Conservation (phyloP, 53 echinoderm and acorn worm species). For the Holothuria scabra region DNA sequence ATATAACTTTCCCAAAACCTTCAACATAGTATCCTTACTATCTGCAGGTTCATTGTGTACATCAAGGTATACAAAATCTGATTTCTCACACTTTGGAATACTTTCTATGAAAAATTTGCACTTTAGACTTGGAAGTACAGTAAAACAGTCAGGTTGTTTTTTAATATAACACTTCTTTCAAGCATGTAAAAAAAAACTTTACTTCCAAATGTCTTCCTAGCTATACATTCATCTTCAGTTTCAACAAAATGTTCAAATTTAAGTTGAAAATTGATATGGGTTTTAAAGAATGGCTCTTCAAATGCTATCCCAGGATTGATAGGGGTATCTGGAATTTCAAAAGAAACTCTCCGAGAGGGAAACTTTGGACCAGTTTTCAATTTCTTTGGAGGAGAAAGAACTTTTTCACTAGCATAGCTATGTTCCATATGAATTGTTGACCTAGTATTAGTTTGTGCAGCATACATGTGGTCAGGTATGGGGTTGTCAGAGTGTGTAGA, state of each 20-base stretch:
- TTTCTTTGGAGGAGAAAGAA: no score
- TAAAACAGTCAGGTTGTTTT: background rate
- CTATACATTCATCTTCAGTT: background rate
- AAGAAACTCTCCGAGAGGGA: no score
- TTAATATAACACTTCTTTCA: background rate
- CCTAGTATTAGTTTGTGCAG: no score
- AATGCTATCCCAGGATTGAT: no score
- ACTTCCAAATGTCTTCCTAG: background rate
- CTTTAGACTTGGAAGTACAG: background rate
- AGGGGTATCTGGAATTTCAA: no score
- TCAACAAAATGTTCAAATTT: background rate
- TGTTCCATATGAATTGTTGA: no score
- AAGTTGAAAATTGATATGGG: background rate
- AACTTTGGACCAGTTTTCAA: no score
- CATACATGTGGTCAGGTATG: no score
- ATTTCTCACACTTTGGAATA: background rate
- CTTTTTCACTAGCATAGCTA: no score
- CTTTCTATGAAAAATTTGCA: background rate
- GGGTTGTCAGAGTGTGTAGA: background rate
- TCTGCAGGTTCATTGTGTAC: conserved; percentile 2
- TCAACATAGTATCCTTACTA: background rate
- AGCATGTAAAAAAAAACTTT: background rate
- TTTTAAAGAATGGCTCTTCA: conserved; percentile 5
- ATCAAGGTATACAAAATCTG: conserved; percentile 4
- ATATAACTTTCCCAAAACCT: conserved; percentile 6